These are phyloP conservation scores for Hassar affinis DNA, from an alignment of 2,113 vertebrate species.

Conservation along the genomic window DNA sequence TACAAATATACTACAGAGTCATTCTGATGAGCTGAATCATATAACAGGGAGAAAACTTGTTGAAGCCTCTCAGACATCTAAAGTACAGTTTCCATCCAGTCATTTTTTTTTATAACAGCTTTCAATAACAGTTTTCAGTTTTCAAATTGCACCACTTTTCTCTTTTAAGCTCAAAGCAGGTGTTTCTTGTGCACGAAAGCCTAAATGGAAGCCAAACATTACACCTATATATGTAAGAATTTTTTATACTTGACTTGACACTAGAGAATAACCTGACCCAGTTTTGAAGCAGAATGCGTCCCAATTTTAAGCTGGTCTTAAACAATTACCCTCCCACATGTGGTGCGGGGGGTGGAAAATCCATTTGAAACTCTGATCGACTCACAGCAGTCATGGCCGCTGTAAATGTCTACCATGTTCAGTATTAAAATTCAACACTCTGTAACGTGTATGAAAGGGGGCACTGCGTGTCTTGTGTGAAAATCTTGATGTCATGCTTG, in stretches of 20 bases:
- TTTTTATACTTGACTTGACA: background rate
- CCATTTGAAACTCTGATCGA: background rate
- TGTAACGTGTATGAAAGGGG: background rate
- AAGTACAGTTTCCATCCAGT: conserved; percentile 9
- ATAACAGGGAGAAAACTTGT: conserved; percentile 24
- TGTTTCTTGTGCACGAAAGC: background rate
- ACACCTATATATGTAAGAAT: background rate
- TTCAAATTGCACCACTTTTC: background rate
- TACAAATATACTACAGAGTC: conserved; percentile 31
- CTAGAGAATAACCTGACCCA: background rate
- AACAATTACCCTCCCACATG: background rate
- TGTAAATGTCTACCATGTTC: background rate
- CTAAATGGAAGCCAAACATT: background rate
- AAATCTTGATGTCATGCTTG: conserved; percentile 14
- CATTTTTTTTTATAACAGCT: background rate
- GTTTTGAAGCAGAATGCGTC: background rate
- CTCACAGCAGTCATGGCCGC: background rate
- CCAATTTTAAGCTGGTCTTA: background rate
- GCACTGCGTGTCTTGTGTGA: background rate
- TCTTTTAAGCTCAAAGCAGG: background rate
- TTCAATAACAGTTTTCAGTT: background rate
- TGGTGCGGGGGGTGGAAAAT: background rate
- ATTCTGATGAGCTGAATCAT: conserved; percentile 35
- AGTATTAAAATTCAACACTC: background rate
- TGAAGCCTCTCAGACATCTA: conserved; percentile 22